Percentiles rank a stretch among this genome's conserved stretches.
Conservation (phyloP, 2,113 vertebrate genomes). For the Oreocharis arfaki region DNA sequence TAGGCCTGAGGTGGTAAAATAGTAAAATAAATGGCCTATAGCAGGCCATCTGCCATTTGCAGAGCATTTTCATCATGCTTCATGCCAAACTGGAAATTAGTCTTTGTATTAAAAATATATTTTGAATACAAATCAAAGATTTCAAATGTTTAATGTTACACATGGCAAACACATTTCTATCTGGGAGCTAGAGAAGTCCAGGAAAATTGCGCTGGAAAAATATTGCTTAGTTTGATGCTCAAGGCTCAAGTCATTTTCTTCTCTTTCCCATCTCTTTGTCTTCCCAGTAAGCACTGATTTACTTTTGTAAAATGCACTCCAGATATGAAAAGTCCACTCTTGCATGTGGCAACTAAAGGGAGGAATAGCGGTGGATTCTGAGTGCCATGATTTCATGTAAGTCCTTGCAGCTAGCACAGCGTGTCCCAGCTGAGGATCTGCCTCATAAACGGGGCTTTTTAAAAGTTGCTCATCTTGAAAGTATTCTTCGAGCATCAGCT, state of each 20-base stretch:
- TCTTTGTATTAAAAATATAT: conserved; percentile 70
- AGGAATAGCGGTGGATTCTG: background rate
- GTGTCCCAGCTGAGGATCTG: background rate
- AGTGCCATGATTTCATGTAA: rapidly evolving
- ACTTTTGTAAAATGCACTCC: background rate
- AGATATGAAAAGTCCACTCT: background rate
- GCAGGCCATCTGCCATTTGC: conserved; percentile 75
- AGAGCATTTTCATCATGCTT: conserved; percentile 51
- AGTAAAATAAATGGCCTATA: conserved; percentile 79
- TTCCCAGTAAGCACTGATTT: background rate
- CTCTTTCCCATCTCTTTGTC: background rate
- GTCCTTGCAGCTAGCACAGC: background rate
- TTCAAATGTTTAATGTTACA: conserved; percentile 28
- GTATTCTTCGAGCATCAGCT: background rate
- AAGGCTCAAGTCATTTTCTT: background rate
- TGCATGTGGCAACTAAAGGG: background rate
- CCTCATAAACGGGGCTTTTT: background rate
- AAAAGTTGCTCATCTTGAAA: background rate
- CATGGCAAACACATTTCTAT: conserved; percentile 20
- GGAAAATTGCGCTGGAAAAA: background rate
- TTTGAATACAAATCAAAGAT: conserved; percentile 65
- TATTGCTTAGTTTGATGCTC: background rate
- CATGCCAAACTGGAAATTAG: conserved; percentile 70
- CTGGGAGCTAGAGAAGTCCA: background rate
- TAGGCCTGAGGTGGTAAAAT: conserved; percentile 74